A percentile compares a stretch with the other conserved stretches of the same genome.
phyloP scores from a whole-genome alignment of 1,140 invertebrate genomes.

The Lanistes nyassanus region DNA sequence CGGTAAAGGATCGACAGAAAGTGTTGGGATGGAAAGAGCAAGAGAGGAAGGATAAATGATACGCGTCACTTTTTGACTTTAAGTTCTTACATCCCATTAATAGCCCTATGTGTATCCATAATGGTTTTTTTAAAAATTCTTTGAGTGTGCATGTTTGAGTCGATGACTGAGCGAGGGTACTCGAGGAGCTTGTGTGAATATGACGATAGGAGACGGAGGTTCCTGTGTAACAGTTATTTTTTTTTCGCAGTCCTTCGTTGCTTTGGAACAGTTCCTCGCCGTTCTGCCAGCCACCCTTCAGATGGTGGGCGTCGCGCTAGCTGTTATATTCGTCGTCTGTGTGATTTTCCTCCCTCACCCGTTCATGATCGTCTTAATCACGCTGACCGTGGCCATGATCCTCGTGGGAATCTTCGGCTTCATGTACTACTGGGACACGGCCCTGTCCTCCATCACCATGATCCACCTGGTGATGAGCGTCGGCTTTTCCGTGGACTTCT shows the following conservation, averaged over 20 bases:
- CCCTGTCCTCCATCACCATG: conserved; percentile 97
- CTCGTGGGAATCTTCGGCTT: conserved; percentile 95
- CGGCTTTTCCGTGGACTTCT: conserved; percentile 98
- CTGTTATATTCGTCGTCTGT: conserved; percentile 95
- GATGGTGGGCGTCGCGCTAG: conserved; percentile 88
- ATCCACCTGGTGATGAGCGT: conserved; percentile 99
- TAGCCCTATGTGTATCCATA: no score
- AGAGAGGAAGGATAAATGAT: no score
- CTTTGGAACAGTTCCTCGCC: conserved; percentile 81
- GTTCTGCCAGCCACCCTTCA: conserved; percentile 92
- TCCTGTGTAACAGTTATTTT: no score
- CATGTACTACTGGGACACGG: conserved; percentile 95
- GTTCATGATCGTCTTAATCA: conserved; percentile 92
- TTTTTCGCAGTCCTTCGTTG: conserved; percentile 36
- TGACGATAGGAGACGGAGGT: no score
- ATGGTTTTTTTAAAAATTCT: no score
- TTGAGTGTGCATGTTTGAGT: no score
- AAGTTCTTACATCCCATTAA: no score
- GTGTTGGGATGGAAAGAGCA: no score
- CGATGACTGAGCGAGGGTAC: no score
- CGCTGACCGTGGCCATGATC: conserved; percentile 94
- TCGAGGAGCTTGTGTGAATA: no score
- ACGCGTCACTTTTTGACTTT: no score
- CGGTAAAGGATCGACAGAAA: no score
- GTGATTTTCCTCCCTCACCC: conserved; percentile 96